These are phyloP conservation scores for Epizoanthus fatuus DNA, from an alignment of 92 coral and sea anemone species.

Conservation along the genomic window DNA sequence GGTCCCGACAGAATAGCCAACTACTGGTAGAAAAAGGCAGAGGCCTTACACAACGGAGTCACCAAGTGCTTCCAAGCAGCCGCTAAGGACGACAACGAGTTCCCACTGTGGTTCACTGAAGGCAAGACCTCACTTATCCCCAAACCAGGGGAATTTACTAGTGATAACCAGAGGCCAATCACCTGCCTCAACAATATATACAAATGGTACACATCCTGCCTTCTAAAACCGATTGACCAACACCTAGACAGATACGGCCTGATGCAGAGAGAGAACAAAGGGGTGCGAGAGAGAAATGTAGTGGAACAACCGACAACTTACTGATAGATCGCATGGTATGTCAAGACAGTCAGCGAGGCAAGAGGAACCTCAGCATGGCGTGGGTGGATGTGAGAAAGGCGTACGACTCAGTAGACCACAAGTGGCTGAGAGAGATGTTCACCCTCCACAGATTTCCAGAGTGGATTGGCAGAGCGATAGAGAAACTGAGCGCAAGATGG, in stretches of 20 bases:
- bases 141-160: slow-evolving; percentile 58
- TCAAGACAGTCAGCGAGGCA: slow-evolving; percentile 45
- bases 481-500: slow-evolving; percentile 32
- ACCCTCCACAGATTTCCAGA: slow-evolving; percentile 32
- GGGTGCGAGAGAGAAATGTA: slow-evolving; percentile 54
- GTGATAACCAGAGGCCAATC: slow-evolving; percentile 71
- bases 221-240: slow-evolving; percentile 51
- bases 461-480: slow-evolving; percentile 35
- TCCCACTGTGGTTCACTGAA: slow-evolving; percentile 60
- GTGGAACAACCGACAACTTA: slow-evolving; percentile 68
- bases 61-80: slow-evolving; percentile 23
- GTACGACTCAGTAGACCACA: slow-evolving; percentile 58
- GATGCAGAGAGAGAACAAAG: slow-evolving; percentile 59
- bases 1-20: slow-evolving; percentile 62
- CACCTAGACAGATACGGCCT: slow-evolving; percentile 44
- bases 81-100: background rate
- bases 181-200: slow-evolving; percentile 63
- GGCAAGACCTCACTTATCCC: slow-evolving; percentile 54
- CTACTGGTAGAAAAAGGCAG: slow-evolving; percentile 59
- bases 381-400: slow-evolving; percentile 21
- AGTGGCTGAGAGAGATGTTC: slow-evolving; percentile 47
- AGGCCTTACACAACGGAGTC: slow-evolving; percentile 38
- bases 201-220: slow-evolving; percentile 71
- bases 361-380: slow-evolving; percentile 65
- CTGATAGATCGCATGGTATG: slow-evolving; percentile 72